Base-by-base conservation (phyloP, 2,113 vertebrate genomes). In the Psittacus erithacus region DNA sequence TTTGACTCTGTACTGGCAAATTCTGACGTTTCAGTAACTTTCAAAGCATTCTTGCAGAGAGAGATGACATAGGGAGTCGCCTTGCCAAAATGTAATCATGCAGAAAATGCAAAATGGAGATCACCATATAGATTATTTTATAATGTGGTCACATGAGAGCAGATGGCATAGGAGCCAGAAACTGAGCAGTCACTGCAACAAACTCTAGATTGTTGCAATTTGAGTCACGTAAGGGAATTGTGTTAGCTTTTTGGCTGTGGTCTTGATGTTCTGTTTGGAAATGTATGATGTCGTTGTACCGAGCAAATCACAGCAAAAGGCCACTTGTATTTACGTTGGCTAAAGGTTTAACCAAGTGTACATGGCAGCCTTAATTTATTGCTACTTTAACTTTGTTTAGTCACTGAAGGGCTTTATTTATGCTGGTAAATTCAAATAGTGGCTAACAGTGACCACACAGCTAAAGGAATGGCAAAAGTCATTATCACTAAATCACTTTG, bases 321-420 rank as follows among this genome's bases (percentile, higher is more conserved):
- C 96, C 28, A 87, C 96, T 97, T 96, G 93, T 98, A 94, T 98
- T 98, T 98, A 97, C 97, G 95, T 98, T 98, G 98, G 98, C 98
- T 91, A 94, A 96, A 92, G 97, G 97, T 98, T 97, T 97, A 97
- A 97, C 96, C 84, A 90, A 97, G 96, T 96, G 87, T 97, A 95
- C 95, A 94, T 95, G 97, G 97, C 93, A 96, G 95, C 87, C 96
- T 96, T 97, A 95, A 98, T 98, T 98, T 98, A 98, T 98, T 96
- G 96, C 97, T 97, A 90, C 97, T 98, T 97, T 97, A 97, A 98
- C 97, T 98, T 98, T 98, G 97, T 98, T 98, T 98, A 97, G 98
- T 96, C 96, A 97, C 97, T 96, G 95, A 97, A 96, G 97, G 95
- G 96, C 92, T 97, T 98, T 98, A 98, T 98, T 98, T 98, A 98